Evolutionary conservation across 1,140 invertebrate species (phyloP).

Genomic region (Sycobia sp.): DNA sequence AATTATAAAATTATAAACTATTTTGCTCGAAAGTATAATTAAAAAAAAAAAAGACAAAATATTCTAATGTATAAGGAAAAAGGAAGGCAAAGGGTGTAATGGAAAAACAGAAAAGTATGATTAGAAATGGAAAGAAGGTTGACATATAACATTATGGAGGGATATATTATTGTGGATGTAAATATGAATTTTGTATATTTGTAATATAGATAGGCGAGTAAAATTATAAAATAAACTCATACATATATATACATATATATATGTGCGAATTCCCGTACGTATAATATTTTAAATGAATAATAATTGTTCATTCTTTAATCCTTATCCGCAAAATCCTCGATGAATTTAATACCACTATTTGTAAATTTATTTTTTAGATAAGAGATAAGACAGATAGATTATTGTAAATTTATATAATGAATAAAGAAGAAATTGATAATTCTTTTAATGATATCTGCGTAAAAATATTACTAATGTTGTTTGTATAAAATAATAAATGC

Average conservation of each 20-base stretch:
- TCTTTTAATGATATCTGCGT: no score
- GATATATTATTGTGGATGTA: constrained; percentile 38
- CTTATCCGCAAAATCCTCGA: background rate
- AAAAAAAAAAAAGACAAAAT: constrained; percentile 6
- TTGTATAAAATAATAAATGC: no score
- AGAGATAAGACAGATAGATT: no score
- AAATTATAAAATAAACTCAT: constrained; percentile 46
- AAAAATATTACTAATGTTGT: no score
- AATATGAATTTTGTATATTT: constrained; percentile 48
- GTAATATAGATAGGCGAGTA: constrained; percentile 44
- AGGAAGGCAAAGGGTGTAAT: constrained; percentile 23
- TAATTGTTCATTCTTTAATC: background rate
- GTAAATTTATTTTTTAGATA: no score
- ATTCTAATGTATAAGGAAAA: constrained; percentile 13
- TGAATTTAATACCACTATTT: no score
- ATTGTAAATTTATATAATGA: no score
- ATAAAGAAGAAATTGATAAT: no score
- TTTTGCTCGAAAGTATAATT: constrained; percentile 29
- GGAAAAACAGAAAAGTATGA: no score
- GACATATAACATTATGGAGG: no score
- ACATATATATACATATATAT: constrained; percentile 43
- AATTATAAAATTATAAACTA: constrained; percentile 28
- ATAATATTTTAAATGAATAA: constrained; percentile 26
- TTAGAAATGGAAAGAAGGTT: no score
- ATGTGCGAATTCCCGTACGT: constrained; percentile 28